Base-by-base conservation (phyloP, 1,140 invertebrate genomes). In the Mactra quadrangularis region DNA sequence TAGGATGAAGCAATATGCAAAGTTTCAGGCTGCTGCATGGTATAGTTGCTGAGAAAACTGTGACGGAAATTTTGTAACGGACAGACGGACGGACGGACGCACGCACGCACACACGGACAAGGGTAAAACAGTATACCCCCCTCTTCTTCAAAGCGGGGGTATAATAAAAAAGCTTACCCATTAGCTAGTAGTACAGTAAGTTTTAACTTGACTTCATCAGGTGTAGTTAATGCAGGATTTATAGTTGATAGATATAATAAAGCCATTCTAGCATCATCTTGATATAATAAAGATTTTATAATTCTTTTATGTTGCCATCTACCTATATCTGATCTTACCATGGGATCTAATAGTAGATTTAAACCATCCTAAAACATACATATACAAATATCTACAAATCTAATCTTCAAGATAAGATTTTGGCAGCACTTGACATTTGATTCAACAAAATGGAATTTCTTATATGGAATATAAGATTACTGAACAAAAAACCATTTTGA, bases 301-400 rank as follows among this genome's bases (percentile, higher is more conserved):
- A 95, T 93, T 2, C 94, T 87, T 15, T 89, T 89, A 78, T 95
- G 95, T 84, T 95, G 95, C 94, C 94, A 95, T 1, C 93, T 91
- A 66, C 94, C 93, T 27, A 95, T 90, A 47, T 95, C 94, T 0
- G 86, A 41, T 45, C 82, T 88, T n/a, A 93, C 89, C n/a, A 93
- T 76, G 7, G 94, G 93, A 84, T 94, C 90, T n/a, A 94, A 83
- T 22, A 94, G 82, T 38, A 93, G 87, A 7, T 85, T 83, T 35
- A 94, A 79, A n/a, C 93, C 91, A 82, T 92, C 91, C 92, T 94
- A 72, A 19, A 41, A 41, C 15, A n/a, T n/a, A n/a, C n/a, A 25
- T 33, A 27, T 9, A 57, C 6, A n/a, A 7, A 57, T 7, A 13
- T 57, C 7, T 47, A 47, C 17, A 17, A 47, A 17, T 17, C 7